Evolutionary conservation across 1,140 invertebrate species (phyloP), one percentile per base, ranked within the genome.

Genomic region (Lordiphosa clarofinis): DNA sequence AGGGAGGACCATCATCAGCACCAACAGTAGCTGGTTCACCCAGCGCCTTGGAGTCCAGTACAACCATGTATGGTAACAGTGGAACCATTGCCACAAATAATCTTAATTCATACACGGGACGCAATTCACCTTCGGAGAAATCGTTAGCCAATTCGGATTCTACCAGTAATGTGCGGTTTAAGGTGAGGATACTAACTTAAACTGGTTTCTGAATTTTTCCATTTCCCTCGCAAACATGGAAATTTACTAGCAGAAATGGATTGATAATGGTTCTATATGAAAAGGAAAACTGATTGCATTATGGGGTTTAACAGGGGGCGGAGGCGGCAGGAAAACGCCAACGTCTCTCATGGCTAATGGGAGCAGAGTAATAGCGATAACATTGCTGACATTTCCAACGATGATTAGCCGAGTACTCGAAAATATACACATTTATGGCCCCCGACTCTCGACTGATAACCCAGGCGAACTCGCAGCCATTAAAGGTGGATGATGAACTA

Each of bases 151-250:
- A 88, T 56, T 88, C 87, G 4, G 87, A 88, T 64, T 86, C 86
- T 24, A 84, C 72, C 39, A 88, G 84, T 62, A 88, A 87, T 73
- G 87, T 89, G 48, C 75, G 87, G 47, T 89, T 89, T 62, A 89
- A 87, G 87, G 87, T 82, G 61, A 82, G 65, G 21, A 33, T 10
- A 15, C 11, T 15, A 7, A 5, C 38, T 9, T 47, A 38, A 28
- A 39, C 6, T 10, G n/a, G 28, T 2, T n/a, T 9, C 37, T 12
- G 8, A 12, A 24, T 39, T 28, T 58, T 62, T 61, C 48, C 54
- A 52, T 62, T 57, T 75, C 31, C 37, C 61, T 56, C 43, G 61
- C 73, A 76, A 68, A 76, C 69, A 78, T 82, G 76, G 76, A 82
- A 82, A 82, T 84, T 82, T 82, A 84, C 76, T 84, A 76, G 73